phyloP scores from a whole-genome alignment of 2,113 vertebrate genomes.

The Chunga burmeisteri region DNA sequence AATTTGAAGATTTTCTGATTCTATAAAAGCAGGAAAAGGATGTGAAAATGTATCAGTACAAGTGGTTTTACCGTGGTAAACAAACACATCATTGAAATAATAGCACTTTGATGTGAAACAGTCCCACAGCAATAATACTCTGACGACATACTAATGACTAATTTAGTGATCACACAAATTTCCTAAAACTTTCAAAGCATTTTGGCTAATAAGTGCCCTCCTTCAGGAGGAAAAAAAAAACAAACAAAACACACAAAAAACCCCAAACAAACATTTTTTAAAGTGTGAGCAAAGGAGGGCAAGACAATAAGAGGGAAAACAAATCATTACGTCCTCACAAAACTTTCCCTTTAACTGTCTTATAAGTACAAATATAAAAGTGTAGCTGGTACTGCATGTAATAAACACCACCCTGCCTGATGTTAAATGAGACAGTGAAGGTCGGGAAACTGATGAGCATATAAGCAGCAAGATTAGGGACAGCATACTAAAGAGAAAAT shows the following conservation, averaged over 20 bases:
- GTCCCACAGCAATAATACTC: background rate
- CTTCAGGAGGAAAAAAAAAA: background rate
- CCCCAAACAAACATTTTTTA: background rate
- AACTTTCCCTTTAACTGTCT: background rate
- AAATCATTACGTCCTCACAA: background rate
- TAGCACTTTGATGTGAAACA: conserved; percentile 20
- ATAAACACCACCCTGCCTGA: background rate
- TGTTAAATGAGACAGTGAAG: background rate
- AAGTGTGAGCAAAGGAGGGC: background rate
- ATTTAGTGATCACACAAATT: background rate
- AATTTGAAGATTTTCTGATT: background rate
- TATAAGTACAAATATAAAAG: background rate
- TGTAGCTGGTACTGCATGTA: background rate
- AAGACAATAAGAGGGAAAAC: background rate
- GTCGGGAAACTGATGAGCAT: background rate
- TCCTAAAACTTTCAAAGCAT: background rate
- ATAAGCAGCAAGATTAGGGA: background rate
- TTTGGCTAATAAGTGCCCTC: background rate
- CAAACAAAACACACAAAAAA: background rate
- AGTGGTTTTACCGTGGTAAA: background rate
- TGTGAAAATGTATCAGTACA: background rate
- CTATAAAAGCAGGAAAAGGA: background rate
- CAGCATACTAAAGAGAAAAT: background rate
- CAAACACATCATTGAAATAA: background rate
- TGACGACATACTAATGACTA: background rate